These are phyloP conservation scores for Ammodytes dubius DNA, from an alignment of 2,113 vertebrate genomes.

Conservation along the genomic window DNA sequence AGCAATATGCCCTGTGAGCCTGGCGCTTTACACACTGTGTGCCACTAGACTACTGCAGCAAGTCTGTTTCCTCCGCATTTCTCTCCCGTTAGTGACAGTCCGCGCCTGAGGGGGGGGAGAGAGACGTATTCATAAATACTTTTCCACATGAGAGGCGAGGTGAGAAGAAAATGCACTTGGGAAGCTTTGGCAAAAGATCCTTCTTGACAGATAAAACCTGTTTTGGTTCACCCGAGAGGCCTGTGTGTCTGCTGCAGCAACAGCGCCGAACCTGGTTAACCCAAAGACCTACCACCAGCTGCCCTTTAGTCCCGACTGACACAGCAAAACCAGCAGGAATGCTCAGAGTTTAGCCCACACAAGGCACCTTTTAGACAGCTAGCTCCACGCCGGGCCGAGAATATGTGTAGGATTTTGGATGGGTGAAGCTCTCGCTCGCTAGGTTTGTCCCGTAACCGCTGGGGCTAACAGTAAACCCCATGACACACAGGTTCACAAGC, in stretches of 20 bases:
- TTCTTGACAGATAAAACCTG: conserved; percentile 40
- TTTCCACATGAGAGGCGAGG: conserved; percentile 62
- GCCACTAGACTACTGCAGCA: conserved; percentile 57
- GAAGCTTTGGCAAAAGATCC: conserved; percentile 17
- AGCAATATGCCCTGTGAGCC: conserved; percentile 39
- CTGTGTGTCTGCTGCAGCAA: conserved; percentile 16
- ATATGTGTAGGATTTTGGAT: conserved; percentile 71
- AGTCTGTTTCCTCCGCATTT: conserved; percentile 65
- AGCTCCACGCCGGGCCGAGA: conserved; percentile 57
- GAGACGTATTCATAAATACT: conserved; percentile 54
- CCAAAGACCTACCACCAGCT: conserved; percentile 28
- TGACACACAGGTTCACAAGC: conserved; percentile 83
- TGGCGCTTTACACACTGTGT: conserved; percentile 32
- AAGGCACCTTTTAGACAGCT: conserved; percentile 63
- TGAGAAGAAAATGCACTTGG: conserved; percentile 47
- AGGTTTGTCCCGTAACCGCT: conserved; percentile 75
- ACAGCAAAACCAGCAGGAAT: conserved; percentile 63
- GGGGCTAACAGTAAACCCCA: conserved; percentile 76
- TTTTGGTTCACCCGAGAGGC: conserved; percentile 34
- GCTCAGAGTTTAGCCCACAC: conserved; percentile 59
- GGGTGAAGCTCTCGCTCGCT: conserved; percentile 70
- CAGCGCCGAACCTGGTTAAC: conserved; percentile 54
- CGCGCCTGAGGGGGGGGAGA: conserved; percentile 40
- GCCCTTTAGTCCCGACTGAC: conserved; percentile 56
- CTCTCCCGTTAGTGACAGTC: conserved; percentile 55